Evolutionary conservation across 2,113 vertebrate genomes (phyloP).

Genomic region (Boleophthalmus pectinirostris): DNA sequence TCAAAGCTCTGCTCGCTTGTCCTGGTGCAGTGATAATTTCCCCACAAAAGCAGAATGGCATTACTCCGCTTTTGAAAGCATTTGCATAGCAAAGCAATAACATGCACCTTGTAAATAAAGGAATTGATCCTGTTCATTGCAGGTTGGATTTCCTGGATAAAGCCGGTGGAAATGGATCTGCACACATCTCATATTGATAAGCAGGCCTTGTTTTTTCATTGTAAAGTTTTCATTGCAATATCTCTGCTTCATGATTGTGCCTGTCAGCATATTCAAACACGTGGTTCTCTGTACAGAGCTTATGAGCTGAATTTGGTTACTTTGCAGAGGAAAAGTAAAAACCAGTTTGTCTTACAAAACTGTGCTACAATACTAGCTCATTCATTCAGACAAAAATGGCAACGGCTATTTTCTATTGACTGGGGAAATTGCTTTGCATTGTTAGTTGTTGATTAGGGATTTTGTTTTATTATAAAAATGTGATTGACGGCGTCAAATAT

Average conservation of each 20-base stretch:
- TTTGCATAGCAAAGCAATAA: conserved; percentile 79
- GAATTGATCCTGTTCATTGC: conserved; percentile 68
- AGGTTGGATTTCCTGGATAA: conserved; percentile 74
- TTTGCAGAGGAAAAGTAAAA: conserved; percentile 58
- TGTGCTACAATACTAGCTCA: conserved; percentile 40
- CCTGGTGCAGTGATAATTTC: conserved; percentile 63
- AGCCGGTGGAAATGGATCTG: conserved; percentile 53
- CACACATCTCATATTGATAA: conserved; percentile 33
- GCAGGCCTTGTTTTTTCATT: conserved; percentile 36
- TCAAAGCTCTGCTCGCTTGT: conserved; percentile 72
- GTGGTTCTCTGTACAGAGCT: conserved; percentile 17
- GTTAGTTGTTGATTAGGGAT: conserved; percentile 55
- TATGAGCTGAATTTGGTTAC: conserved; percentile 37
- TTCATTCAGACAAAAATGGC: conserved; percentile 63
- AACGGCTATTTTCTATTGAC: conserved; percentile 61
- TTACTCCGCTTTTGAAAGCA: conserved; percentile 73
- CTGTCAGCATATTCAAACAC: conserved; percentile 36
- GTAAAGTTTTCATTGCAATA: conserved; percentile 53
- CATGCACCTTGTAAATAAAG: conserved; percentile 72
- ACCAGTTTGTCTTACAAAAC: conserved; percentile 33
- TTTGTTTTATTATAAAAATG: conserved; percentile 60
- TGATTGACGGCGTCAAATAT: conserved; percentile 48
- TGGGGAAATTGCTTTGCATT: conserved; percentile 65
- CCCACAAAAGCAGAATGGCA: conserved; percentile 72
- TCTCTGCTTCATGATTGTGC: conserved; percentile 41